A percentile compares a stretch with the other conserved stretches of the same genome.
Conservation (phyloP, 2,888 invertebrate species). For the Sinodicranocentrus sp. region DNA sequence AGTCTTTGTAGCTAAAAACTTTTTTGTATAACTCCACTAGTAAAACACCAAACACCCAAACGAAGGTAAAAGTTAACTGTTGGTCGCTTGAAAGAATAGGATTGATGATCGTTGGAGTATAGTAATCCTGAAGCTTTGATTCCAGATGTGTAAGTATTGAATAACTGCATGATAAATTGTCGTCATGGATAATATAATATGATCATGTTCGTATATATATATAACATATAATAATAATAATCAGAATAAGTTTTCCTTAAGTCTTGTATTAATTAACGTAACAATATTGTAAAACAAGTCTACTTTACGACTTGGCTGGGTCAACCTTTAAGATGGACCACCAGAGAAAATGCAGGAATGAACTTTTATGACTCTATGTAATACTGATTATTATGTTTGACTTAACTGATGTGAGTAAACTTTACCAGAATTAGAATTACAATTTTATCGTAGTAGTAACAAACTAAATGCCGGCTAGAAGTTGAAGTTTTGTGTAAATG, state of each 20-base stretch:
- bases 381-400: conserved; percentile 41
- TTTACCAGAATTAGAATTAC: conserved; percentile 53
- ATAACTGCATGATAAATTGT: conserved; percentile 57
- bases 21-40: conserved; percentile 70
- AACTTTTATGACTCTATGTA: conserved; percentile 51
- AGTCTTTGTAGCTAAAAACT: conserved; percentile 67
- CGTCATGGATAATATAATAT: conserved; percentile 31
- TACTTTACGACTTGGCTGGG: conserved; percentile 58
- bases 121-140: conserved; percentile 61
- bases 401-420: conserved; percentile 51
- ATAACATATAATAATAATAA: conserved; percentile 36
- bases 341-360: conserved; percentile 62
- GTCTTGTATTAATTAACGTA: conserved; percentile 55
- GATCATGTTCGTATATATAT: conserved; percentile 48
- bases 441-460: conserved; percentile 37
- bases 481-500: conserved; percentile 21
- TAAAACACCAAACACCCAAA: conserved; percentile 49
- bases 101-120: conserved; percentile 29
- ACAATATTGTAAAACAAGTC: conserved; percentile 53
- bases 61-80: conserved; percentile 27
- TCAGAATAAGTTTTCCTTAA: conserved; percentile 49
- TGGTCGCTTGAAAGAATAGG: conserved; percentile 58
- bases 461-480: conserved; percentile 33
- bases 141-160: conserved; percentile 64
- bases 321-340: conserved; percentile 67